phyloP scores from a whole-genome alignment of 2,888 invertebrate species.

The Ametastegia equiseti region DNA sequence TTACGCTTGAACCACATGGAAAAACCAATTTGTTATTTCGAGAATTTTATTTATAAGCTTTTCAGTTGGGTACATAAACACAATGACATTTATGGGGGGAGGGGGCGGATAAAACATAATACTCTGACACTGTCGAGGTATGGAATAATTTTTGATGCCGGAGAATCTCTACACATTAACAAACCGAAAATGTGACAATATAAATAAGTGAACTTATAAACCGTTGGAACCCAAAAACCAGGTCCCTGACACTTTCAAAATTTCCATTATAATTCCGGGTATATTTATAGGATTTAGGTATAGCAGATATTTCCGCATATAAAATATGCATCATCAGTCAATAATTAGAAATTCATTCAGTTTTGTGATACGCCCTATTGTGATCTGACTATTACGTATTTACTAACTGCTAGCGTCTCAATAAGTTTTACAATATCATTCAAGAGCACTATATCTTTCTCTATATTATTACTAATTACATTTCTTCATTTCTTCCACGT shows the following conservation, averaged over 20 bases:
- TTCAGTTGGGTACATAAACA: constrained; percentile 60
- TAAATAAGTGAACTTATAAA: background rate
- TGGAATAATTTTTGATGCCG: background rate
- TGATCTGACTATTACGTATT: background rate
- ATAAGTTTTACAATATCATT: constrained; percentile 12
- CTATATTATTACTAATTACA: background rate
- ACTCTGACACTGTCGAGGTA: background rate
- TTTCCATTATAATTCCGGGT: background rate
- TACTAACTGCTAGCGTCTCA: background rate
- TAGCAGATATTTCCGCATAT: background rate
- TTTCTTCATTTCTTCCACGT: background rate
- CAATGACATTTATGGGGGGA: constrained; percentile 48
- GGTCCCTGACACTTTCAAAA: background rate
- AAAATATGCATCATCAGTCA: background rate
- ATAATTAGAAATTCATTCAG: constrained; percentile 8
- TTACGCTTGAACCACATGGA: background rate
- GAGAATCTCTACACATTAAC: background rate
- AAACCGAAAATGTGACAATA: background rate
- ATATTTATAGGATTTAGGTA: background rate
- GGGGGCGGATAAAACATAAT: constrained; percentile 45
- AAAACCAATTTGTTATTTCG: constrained; percentile 44
- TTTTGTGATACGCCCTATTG: background rate
- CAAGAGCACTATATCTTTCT: background rate
- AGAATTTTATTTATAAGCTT: constrained; percentile 62
- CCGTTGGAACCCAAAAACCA: background rate